A percentile compares a stretch with the other conserved stretches of the same genome.
These are phyloP conservation scores for Alloscopus bannaensis DNA, from an alignment of 2,888 invertebrate genomes.

Conservation along the genomic window DNA sequence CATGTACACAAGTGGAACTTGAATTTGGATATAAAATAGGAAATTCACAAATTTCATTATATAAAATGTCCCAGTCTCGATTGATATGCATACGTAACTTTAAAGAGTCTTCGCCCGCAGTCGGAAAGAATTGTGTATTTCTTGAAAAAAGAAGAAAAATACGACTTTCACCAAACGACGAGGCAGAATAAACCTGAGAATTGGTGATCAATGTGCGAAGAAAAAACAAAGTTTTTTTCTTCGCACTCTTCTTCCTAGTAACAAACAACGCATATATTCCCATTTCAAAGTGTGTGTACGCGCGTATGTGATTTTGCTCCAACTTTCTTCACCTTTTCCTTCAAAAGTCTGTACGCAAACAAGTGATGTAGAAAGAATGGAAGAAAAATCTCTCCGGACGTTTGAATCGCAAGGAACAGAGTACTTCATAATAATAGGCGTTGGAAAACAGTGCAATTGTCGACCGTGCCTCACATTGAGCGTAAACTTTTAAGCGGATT, in stretches of 20 bases:
- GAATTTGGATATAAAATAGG: no score
- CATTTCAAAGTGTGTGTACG: constrained; percentile 12
- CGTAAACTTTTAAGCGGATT: not conserved
- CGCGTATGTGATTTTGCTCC: not conserved
- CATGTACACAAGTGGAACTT: no score
- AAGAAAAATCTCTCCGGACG: constrained; percentile 4
- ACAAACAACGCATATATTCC: constrained; percentile 19
- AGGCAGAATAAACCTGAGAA: constrained; percentile 33
- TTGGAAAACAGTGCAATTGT: not conserved
- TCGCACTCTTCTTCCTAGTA: not conserved
- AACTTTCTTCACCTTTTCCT: not conserved
- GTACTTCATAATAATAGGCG: constrained; percentile 2
- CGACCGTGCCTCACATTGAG: no score
- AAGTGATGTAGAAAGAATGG: constrained; percentile 7
- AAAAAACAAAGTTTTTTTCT: constrained; percentile 41
- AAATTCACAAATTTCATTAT: constrained; percentile 9
- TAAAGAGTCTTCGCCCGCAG: no score
- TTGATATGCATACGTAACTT: no score
- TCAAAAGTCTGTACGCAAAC: not conserved
- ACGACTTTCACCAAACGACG: no score
- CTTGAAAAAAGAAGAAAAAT: no score
- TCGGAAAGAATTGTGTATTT: no score
- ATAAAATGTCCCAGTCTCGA: no score
- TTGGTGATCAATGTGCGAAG: constrained; percentile 36
- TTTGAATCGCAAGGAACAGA: no score